A percentile compares a stretch with the other conserved stretches of the same genome.
Conservation (phyloP, 2,888 invertebrate species). For the Caenorhabditis sp. region DNA sequence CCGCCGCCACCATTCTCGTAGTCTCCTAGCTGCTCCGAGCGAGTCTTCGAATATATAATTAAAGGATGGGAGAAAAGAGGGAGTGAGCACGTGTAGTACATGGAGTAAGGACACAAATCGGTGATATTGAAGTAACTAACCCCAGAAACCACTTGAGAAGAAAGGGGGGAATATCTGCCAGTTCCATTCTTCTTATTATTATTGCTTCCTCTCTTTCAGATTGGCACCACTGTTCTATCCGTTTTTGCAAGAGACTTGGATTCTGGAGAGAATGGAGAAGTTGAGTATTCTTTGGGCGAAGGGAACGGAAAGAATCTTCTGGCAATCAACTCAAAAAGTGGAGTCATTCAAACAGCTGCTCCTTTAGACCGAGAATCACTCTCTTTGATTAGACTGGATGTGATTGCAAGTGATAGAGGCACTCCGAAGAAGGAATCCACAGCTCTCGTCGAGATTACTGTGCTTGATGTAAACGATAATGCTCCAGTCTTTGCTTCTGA, state of each 20-base stretch:
- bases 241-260: slow-evolving; percentile 91
- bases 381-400: slow-evolving; percentile 80
- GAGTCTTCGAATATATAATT: slow-evolving; percentile 60
- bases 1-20: slow-evolving; percentile 38
- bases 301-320: slow-evolving; percentile 85
- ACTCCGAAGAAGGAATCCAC: slow-evolving; percentile 72
- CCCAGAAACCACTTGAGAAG: slow-evolving; percentile 29
- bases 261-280: slow-evolving; percentile 91
- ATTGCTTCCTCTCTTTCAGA: slow-evolving; percentile 63
- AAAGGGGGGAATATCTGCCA: slow-evolving; percentile 17
- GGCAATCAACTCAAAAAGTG: slow-evolving; percentile 93
- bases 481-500: slow-evolving; percentile 78
- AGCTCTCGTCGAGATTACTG: slow-evolving; percentile 79
- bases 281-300: slow-evolving; percentile 75
- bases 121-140: slow-evolving; percentile 44
- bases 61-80: slow-evolving; percentile 44
- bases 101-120: slow-evolving; percentile 46
- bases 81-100: slow-evolving; percentile 51
- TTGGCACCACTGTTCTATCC: slow-evolving; percentile 81
- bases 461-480: slow-evolving; percentile 82
- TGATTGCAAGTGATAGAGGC: slow-evolving; percentile 79
- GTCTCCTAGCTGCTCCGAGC: slow-evolving; percentile 12
- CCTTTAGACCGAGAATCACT: slow-evolving; percentile 90
- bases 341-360: slow-evolving; percentile 93
- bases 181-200: neutral